Conservation (phyloP, 2,113 vertebrate genomes). For the Eulacestoma nigropectus region DNA sequence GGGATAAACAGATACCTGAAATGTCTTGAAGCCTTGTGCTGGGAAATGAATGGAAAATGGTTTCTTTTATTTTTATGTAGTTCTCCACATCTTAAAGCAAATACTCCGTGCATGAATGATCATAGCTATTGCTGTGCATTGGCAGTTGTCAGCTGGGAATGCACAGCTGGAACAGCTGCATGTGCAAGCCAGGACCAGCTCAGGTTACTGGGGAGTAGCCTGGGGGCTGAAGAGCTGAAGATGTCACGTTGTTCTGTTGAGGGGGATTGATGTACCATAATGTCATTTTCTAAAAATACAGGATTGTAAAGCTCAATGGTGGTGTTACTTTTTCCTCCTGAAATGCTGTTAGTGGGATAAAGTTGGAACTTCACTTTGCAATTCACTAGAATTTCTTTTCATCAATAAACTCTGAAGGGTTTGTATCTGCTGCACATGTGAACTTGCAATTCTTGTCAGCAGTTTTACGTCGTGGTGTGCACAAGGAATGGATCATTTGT, state of each 20-base stretch:
- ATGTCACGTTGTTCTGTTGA: background rate
- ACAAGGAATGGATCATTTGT: background rate
- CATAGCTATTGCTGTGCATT: background rate
- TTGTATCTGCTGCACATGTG: background rate
- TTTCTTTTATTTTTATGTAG: background rate
- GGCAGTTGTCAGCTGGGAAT: background rate
- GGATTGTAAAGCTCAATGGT: background rate
- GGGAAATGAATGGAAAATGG: background rate
- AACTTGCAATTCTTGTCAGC: background rate
- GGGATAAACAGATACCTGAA: background rate
- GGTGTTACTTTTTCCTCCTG: background rate
- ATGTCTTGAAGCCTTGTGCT: background rate
- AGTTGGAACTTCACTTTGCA: constrained; percentile 22
- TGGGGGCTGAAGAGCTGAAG: background rate
- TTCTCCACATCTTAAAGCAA: background rate
- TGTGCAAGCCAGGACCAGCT: background rate
- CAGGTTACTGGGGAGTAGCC: background rate
- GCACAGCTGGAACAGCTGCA: background rate
- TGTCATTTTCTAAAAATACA: background rate
- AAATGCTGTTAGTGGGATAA: constrained; percentile 15
- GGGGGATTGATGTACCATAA: background rate
- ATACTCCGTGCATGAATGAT: background rate
- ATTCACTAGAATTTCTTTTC: background rate
- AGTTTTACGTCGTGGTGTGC: background rate
- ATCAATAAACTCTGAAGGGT: constrained; percentile 27